Evolutionary conservation across 2,888 invertebrate genomes (phyloP).

Genomic region (Lordiphosa andalusiaca): DNA sequence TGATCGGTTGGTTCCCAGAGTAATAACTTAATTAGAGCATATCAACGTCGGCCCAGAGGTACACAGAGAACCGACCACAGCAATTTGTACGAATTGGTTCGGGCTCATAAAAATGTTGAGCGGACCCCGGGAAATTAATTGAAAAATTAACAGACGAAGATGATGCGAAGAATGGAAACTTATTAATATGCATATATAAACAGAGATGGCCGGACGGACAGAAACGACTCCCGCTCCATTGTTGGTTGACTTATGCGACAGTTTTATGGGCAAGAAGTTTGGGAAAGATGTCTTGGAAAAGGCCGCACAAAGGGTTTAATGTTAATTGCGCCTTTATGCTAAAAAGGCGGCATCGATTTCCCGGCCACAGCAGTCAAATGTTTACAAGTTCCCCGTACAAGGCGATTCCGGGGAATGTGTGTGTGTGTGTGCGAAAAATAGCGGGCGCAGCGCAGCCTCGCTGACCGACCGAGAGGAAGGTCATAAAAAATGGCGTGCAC

Average conservation of each 20-base stretch:
- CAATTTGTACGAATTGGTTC: constrained; percentile 72
- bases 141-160: constrained; percentile 36
- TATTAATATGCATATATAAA: background rate
- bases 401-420: background rate
- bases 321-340: constrained; percentile 68
- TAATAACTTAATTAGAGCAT: constrained; percentile 37
- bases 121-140: constrained; percentile 49
- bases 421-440: background rate
- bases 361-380: constrained; percentile 52
- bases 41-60: constrained; percentile 14
- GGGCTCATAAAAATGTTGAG: constrained; percentile 67
- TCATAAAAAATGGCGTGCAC: constrained; percentile 44
- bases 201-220: constrained; percentile 35
- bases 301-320: constrained; percentile 66
- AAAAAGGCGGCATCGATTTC: constrained; percentile 48
- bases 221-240: constrained; percentile 59
- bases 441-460: constrained; percentile 41
- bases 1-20: background rate
- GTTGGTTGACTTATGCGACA: constrained; percentile 63
- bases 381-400: constrained; percentile 1
- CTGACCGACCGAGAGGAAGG: constrained; percentile 46
- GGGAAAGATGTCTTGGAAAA: constrained; percentile 39
- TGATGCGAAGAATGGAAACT: background rate
- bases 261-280: constrained; percentile 56
- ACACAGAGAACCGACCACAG: constrained; percentile 27